A percentile compares a stretch with the other conserved stretches of the same genome.
Conservation (phyloP, 2,888 invertebrate genomes). For the Andrena praecox region DNA sequence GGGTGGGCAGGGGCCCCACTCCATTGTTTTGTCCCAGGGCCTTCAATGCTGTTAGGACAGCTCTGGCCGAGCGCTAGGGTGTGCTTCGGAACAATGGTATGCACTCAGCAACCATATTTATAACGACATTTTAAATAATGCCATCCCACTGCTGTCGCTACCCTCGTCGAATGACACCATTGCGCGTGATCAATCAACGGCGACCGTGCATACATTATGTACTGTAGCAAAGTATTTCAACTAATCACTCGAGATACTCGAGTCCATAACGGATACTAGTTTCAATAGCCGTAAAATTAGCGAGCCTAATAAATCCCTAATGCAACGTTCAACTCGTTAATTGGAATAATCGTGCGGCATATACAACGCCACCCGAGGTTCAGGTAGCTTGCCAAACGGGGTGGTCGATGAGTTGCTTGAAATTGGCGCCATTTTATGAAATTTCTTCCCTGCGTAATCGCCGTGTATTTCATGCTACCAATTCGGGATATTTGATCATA, state of each 20-base stretch:
- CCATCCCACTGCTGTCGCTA: neutral
- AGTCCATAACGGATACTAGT: conserved; percentile 1
- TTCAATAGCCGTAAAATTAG: conserved; percentile 35
- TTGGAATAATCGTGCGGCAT: conserved; percentile 10
- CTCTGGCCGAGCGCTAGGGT: neutral
- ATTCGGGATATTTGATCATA: too few relatives aligned
- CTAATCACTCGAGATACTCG: neutral
- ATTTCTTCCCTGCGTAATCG: neutral
- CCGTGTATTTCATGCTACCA: too few relatives aligned
- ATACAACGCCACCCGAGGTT: conserved; percentile 16
- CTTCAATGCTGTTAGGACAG: too few relatives aligned
- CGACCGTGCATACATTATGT: too few relatives aligned
- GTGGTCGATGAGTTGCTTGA: neutral
- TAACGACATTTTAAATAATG: neutral
- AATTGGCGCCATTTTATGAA: neutral
- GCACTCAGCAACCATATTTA: neutral
- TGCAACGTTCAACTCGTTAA: conserved; percentile 21
- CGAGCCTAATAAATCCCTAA: conserved; percentile 21
- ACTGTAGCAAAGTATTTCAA: neutral
- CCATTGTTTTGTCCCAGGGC: too few relatives aligned
- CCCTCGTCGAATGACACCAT: neutral
- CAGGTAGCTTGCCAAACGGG: conserved; percentile 16
- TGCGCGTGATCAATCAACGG: neutral
- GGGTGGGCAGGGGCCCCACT: too few relatives aligned
- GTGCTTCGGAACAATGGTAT: neutral